phyloP scores from a whole-genome alignment of 2,888 invertebrate genomes.

The Hydrotaea diabolus region DNA sequence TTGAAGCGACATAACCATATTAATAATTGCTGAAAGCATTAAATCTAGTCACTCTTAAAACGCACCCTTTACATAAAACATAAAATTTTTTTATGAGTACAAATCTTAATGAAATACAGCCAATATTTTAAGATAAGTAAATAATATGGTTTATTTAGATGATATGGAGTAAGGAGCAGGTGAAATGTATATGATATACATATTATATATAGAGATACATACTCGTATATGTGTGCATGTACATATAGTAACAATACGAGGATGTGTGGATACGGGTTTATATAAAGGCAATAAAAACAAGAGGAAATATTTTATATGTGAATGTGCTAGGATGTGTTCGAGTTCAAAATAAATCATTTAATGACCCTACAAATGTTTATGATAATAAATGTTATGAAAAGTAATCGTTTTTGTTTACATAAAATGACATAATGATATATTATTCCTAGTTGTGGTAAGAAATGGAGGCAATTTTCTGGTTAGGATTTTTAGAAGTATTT shows the following conservation, averaged over 20 bases:
- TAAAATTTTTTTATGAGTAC: too few species aligned
- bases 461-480: not conserved
- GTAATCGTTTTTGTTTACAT: constrained; percentile 15
- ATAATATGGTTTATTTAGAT: constrained; percentile 14
- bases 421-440: constrained; percentile 29
- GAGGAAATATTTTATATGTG: constrained; percentile 44
- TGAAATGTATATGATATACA: constrained; percentile 52
- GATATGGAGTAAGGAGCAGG: constrained; percentile 55
- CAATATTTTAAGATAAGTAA: constrained; percentile 25
- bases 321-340: not conserved
- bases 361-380: constrained; percentile 48
- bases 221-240: too few species aligned
- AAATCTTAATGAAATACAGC: too few species aligned
- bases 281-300: constrained; percentile 58
- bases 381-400: constrained; percentile 48
- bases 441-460: constrained; percentile 39
- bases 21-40: too few species aligned
- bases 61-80: too few species aligned
- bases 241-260: too few species aligned
- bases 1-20: too few species aligned
- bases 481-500: too few species aligned
- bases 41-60: too few species aligned
- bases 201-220: too few species aligned
- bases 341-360: constrained; percentile 57
- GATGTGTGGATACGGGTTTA: constrained; percentile 26